phyloP scores from a whole-genome alignment of 2,113 vertebrate species.

The Oreotrochilus melanogaster region DNA sequence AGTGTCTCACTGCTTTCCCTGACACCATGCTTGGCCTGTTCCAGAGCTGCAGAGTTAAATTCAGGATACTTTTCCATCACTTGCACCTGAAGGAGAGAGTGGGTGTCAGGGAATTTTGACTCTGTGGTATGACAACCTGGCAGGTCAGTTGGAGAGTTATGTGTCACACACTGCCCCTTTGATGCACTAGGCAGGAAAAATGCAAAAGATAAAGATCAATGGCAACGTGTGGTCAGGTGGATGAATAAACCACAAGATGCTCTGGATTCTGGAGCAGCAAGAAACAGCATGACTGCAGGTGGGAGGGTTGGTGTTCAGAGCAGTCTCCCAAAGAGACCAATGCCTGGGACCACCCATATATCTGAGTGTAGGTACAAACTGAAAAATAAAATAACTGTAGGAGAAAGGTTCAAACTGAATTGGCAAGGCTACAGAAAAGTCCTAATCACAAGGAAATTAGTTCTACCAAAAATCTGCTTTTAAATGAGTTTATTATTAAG shows the following conservation, averaged over 20 bases:
- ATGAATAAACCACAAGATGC: slow-evolving; percentile 72
- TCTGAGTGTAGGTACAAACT: background rate
- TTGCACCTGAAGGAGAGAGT: slow-evolving; percentile 19
- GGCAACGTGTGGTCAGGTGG: slow-evolving; percentile 42
- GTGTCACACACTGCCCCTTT: slow-evolving; percentile 52
- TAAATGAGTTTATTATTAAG: background rate
- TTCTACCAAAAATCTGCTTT: background rate
- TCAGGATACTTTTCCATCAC: background rate
- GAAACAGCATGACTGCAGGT: background rate
- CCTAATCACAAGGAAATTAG: background rate
- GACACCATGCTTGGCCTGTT: background rate
- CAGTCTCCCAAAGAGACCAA: background rate
- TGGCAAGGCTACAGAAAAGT: background rate
- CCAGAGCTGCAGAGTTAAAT: background rate
- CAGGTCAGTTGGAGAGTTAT: slow-evolving; percentile 34
- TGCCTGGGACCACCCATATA: background rate
- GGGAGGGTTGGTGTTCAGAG: background rate
- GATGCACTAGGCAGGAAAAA: slow-evolving; percentile 47
- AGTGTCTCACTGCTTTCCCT: background rate
- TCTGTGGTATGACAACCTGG: slow-evolving; percentile 29
- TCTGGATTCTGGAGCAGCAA: slow-evolving; percentile 67
- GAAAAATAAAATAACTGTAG: background rate
- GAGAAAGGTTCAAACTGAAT: background rate
- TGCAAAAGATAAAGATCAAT: slow-evolving; percentile 44
- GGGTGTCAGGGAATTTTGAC: slow-evolving; percentile 11